Evolutionary conservation across 1,140 invertebrate species (phyloP).

Genomic region (Caenorhabditis briggsae): DNA sequence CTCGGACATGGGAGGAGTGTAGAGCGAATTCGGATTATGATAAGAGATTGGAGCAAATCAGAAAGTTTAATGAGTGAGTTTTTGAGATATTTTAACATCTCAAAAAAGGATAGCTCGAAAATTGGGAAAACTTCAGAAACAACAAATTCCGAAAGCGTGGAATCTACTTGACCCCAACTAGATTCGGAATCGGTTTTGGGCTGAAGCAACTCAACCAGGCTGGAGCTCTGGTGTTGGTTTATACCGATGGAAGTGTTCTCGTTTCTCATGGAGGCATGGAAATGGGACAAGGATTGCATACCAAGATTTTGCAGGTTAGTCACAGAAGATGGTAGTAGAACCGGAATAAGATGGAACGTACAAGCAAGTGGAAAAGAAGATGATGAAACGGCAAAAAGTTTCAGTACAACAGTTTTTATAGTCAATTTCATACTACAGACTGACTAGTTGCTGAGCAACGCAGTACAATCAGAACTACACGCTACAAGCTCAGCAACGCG

Average conservation of each 20-base stretch:
- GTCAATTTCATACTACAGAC: too few relatives aligned
- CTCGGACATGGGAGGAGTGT: slow-evolving; percentile 88
- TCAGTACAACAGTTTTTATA: too few relatives aligned
- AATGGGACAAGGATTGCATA: slow-evolving; percentile 95
- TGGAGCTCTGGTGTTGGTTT: slow-evolving; percentile 89
- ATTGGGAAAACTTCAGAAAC: slow-evolving; percentile 77
- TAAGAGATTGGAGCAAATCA: slow-evolving; percentile 81
- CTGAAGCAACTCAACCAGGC: slow-evolving; percentile 87
- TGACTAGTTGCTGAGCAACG: too few relatives aligned
- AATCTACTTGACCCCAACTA: slow-evolving; percentile 88
- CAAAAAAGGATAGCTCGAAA: too few relatives aligned
- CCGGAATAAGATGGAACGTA: too few relatives aligned
- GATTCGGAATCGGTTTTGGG: slow-evolving; percentile 90
- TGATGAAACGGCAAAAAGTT: too few relatives aligned
- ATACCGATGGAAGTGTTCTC: slow-evolving; percentile 91
- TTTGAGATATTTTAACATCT: too few relatives aligned
- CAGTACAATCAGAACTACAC: too few relatives aligned
- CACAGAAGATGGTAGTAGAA: too few relatives aligned
- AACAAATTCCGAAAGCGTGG: slow-evolving; percentile 91
- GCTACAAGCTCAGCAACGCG: too few relatives aligned
- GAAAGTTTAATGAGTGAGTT: slow-evolving; percentile 83
- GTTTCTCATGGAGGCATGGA: slow-evolving; percentile 92
- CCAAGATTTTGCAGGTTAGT: slow-evolving; percentile 90
- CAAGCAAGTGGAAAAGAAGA: too few relatives aligned
- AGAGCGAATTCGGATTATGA: slow-evolving; percentile 83